These are phyloP conservation scores for Spilosoma lubricipeda DNA, from an alignment of 2,888 invertebrate genomes.

Conservation along the genomic window DNA sequence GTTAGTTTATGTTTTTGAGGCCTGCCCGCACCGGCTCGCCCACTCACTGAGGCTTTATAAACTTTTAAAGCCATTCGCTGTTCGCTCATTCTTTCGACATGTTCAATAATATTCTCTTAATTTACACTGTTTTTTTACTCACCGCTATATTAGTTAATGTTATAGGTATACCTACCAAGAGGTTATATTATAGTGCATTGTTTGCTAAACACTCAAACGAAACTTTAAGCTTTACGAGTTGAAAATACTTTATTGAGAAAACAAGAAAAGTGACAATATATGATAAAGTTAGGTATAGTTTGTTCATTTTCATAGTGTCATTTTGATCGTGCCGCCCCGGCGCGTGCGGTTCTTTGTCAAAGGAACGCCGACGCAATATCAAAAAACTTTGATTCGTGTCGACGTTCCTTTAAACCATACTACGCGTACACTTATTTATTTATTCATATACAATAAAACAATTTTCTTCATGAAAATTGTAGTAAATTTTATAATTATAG, in stretches of 20 bases:
- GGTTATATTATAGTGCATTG: neutral
- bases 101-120: neutral
- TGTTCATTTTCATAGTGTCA: no score
- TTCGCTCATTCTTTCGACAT: neutral
- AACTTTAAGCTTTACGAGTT: neutral
- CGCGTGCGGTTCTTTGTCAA: no score
- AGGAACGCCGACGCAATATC: no score
- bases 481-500: neutral
- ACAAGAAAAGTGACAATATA: no score
- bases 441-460: neutral
- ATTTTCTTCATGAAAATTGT: neutral
- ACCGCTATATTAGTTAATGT: no score
- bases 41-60: neutral
- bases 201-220: neutral
- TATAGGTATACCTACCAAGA: no score
- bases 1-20: neutral
- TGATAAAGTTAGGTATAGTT: no score
- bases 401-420: no score
- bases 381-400: no score
- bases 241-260: neutral
- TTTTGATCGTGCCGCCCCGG: no score
- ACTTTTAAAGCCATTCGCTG: neutral
- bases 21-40: neutral
- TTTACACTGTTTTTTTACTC: neutral
- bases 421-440: no score